Percentiles rank a stretch among this genome's conserved stretches.
These are phyloP conservation scores for Cheirogaleus medius DNA, from an alignment of 2,113 vertebrate genomes.

Conservation along the genomic window DNA sequence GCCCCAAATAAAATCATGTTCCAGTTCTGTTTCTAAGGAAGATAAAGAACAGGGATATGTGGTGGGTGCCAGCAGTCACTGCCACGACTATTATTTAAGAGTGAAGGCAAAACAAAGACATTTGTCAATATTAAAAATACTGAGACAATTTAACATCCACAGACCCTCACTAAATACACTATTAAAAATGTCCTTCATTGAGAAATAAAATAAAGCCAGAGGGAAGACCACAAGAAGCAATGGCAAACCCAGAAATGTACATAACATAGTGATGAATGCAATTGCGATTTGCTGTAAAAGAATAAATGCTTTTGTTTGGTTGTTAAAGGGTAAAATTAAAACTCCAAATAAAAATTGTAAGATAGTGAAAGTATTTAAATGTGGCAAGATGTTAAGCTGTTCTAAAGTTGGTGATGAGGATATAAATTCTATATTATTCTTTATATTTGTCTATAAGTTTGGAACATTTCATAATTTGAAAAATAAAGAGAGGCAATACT, in stretches of 20 bases:
- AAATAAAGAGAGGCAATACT: background rate
- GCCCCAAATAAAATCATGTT: background rate
- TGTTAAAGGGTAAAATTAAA: constrained; percentile 6
- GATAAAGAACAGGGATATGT: background rate
- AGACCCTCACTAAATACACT: background rate
- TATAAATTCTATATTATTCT: background rate
- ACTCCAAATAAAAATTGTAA: background rate
- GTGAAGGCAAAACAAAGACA: background rate
- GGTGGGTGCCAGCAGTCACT: background rate
- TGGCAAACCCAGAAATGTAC: background rate
- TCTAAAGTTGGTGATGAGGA: background rate
- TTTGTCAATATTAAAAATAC: background rate
- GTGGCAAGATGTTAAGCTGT: background rate
- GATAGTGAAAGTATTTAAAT: background rate
- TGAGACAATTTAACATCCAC: background rate
- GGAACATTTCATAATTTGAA: constrained; percentile 6
- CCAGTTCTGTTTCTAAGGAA: background rate
- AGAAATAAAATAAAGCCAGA: constrained; percentile 28
- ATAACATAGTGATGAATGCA: background rate
- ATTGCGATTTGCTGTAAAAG: background rate
- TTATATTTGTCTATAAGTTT: background rate
- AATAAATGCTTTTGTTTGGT: background rate
- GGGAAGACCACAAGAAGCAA: background rate
- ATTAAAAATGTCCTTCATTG: background rate
- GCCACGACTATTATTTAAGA: background rate